Evolutionary conservation across 2,113 vertebrate species (phyloP).

Genomic region (Psophia crepitans): DNA sequence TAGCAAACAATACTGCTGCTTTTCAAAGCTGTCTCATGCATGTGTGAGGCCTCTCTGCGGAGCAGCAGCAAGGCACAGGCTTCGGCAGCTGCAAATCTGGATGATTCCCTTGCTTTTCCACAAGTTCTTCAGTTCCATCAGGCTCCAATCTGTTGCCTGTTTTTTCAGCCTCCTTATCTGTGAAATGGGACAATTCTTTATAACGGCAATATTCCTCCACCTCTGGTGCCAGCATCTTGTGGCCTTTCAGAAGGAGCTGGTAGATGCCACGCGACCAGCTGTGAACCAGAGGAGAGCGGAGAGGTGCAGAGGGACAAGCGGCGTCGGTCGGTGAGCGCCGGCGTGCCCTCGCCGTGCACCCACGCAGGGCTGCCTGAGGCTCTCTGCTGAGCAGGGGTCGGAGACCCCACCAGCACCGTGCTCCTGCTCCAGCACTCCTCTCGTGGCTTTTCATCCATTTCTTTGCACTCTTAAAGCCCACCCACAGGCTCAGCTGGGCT

Average conservation of each 20-base stretch:
- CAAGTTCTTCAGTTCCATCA: not conserved
- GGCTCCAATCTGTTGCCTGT: not conserved
- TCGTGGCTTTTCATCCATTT: not conserved
- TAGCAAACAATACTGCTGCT: not conserved
- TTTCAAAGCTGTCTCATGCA: not conserved
- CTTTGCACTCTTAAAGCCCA: not conserved
- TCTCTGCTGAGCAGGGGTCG: not conserved
- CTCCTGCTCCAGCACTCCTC: not conserved
- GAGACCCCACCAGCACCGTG: not conserved
- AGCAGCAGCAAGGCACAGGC: not conserved
- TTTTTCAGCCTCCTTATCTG: not conserved
- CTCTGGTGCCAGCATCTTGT: not conserved
- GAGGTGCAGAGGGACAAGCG: not conserved
- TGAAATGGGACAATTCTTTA: not conserved
- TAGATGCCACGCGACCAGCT: accelerated
- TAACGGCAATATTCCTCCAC: not conserved
- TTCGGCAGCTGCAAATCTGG: not conserved
- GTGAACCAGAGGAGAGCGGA: not conserved
- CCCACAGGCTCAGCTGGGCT: not conserved
- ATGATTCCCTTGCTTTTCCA: not conserved
- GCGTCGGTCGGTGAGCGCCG: accelerated
- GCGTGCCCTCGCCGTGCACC: not conserved
- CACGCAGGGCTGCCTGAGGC: not conserved
- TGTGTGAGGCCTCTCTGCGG: not conserved
- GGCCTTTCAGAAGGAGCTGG: not conserved